Conservation (phyloP, 2,888 invertebrate species). For the Pristionchus japonicus region DNA sequence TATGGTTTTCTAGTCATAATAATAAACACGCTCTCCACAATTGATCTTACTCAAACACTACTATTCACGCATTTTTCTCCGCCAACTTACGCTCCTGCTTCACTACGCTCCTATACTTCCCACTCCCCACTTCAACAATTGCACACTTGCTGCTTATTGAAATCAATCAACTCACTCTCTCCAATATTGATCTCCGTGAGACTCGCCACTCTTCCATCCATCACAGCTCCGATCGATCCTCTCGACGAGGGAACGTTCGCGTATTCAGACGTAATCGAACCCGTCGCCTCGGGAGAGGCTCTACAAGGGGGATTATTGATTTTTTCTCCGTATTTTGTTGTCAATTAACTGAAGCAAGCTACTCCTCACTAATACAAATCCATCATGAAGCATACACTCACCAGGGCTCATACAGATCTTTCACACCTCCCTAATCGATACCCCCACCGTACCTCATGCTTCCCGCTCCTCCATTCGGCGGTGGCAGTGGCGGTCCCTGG, state of each 20-base stretch:
- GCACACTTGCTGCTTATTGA: neutral
- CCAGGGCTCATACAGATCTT: neutral
- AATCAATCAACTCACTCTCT: neutral
- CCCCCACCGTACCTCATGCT: neutral
- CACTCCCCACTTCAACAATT: neutral
- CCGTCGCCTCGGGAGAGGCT: slow-evolving; percentile 28
- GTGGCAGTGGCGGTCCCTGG: neutral
- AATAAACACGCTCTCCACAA: too few relatives aligned
- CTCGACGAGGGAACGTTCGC: slow-evolving; percentile 49
- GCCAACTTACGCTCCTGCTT: too few relatives aligned
- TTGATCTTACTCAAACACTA: too few relatives aligned
- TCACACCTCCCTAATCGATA: neutral
- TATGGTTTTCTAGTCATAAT: neutral
- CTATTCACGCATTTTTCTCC: too few relatives aligned
- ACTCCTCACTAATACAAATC: too few relatives aligned
- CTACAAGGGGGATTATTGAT: neutral
- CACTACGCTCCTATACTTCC: neutral
- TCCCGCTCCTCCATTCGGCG: neutral
- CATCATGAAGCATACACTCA: neutral
- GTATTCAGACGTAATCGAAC: slow-evolving; percentile 47
- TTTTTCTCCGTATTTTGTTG: too few relatives aligned
- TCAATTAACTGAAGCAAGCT: too few relatives aligned
- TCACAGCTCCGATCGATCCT: slow-evolving; percentile 30
- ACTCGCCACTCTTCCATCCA: neutral
- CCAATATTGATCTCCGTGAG: neutral